phyloP scores from a whole-genome alignment of 2,113 vertebrate genomes.

The Anolis carolinensis region DNA sequence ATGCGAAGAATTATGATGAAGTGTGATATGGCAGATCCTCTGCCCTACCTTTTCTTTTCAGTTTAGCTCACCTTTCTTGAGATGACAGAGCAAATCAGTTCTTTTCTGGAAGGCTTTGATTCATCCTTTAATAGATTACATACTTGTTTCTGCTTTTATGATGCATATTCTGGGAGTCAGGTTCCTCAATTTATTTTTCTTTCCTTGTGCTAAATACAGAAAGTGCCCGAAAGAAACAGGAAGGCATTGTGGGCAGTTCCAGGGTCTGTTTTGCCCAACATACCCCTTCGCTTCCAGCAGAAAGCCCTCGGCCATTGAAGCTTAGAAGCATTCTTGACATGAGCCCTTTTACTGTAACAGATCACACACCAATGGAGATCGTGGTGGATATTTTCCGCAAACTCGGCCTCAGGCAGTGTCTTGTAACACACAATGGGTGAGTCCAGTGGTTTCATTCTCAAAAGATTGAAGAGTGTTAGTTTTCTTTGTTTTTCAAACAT shows the following conservation, averaged over 20 bases:
- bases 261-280: constrained; percentile 97
- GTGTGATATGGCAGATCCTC: background rate
- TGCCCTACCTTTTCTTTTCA: background rate
- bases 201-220: constrained; percentile 76
- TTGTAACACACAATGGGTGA: constrained; percentile 99
- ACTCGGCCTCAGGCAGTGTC: constrained; percentile 96
- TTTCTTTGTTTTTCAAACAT: background rate
- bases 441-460: constrained; percentile 51
- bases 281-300: constrained; percentile 93
- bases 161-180: constrained; percentile 27
- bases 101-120: background rate
- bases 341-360: constrained; percentile 98
- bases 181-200: background rate
- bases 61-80: background rate
- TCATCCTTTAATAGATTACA: background rate
- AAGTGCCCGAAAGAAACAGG: constrained; percentile 95
- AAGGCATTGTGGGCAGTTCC: constrained; percentile 94
- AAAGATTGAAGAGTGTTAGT: background rate
- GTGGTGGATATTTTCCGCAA: constrained; percentile 99
- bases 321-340: constrained; percentile 97
- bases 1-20: background rate
- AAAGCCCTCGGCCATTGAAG: constrained; percentile 95
- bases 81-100: background rate
- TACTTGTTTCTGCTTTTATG: background rate
- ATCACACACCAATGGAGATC: constrained; percentile 99